A percentile compares a stretch with the other conserved stretches of the same genome.
Evolutionary conservation across 1,140 invertebrate species (phyloP).

Genomic region (Notospermus geniculatus): DNA sequence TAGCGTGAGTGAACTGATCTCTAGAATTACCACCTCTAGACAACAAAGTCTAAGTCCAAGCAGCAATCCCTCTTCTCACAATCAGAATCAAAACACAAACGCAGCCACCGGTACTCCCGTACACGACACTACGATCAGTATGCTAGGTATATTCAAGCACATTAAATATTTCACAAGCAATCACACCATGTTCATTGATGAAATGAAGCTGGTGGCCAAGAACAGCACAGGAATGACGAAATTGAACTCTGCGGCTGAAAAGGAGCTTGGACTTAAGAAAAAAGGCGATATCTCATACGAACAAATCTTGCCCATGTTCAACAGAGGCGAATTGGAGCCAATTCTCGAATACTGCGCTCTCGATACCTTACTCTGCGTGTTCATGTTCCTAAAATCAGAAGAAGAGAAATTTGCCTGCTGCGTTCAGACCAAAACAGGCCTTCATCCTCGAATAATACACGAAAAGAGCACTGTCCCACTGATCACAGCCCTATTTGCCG

Average conservation of each 20-base stretch:
- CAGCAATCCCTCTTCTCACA: too few species aligned
- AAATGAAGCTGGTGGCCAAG: slow-evolving; percentile 9
- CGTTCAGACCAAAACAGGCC: slow-evolving; percentile 7
- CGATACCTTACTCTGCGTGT: neutral
- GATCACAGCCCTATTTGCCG: slow-evolving; percentile 3
- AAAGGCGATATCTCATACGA: slow-evolving; percentile 7
- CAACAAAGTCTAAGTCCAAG: too few species aligned
- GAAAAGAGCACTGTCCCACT: slow-evolving; percentile 7
- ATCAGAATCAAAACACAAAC: neutral
- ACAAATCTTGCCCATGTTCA: slow-evolving; percentile 10
- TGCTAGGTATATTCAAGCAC: slow-evolving; percentile 8
- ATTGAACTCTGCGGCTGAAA: slow-evolving; percentile 7
- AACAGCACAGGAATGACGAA: slow-evolving; percentile 6
- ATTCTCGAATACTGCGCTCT: slow-evolving; percentile 3
- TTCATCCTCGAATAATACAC: slow-evolving; percentile 4
- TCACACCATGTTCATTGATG: slow-evolving; percentile 11
- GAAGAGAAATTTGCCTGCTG: slow-evolving; percentile 11
- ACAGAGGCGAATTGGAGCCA: neutral
- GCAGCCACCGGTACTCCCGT: neutral
- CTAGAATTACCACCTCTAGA: neutral
- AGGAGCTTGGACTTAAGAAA: slow-evolving; percentile 9
- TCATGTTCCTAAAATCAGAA: slow-evolving; percentile 9
- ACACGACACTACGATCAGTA: slow-evolving; percentile 8
- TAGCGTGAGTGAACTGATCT: slow-evolving; percentile 6
- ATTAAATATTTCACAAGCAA: slow-evolving; percentile 10